Conservation (phyloP, 2,797 vertebrate species). For the Oreortyx pictus region DNA sequence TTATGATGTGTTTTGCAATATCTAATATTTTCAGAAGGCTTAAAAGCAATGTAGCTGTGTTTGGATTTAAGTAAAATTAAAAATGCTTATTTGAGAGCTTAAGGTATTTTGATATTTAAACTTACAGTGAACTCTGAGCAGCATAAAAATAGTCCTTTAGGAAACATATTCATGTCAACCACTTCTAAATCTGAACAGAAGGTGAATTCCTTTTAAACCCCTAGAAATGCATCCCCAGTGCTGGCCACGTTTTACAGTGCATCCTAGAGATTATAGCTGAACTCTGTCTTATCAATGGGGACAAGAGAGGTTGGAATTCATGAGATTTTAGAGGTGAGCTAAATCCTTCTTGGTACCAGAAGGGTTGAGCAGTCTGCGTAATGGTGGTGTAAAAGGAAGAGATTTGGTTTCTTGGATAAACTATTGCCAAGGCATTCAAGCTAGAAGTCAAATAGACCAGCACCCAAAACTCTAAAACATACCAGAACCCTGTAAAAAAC, state of each 20-base stretch:
- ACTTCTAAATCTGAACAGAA: constrained; percentile 41
- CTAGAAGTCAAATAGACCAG: not conserved
- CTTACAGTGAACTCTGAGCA: constrained; percentile 29
- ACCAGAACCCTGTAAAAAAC: not conserved
- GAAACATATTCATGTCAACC: constrained; percentile 46
- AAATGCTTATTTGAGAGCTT: not conserved
- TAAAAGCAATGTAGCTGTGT: constrained; percentile 14
- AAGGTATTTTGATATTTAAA: constrained; percentile 52
- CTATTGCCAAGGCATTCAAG: not conserved
- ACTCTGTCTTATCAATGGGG: constrained; percentile 28
- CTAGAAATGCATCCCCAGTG: constrained; percentile 35
- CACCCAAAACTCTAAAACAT: not conserved
- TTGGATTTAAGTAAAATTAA: constrained; percentile 42
- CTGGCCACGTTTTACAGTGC: constrained; percentile 5
- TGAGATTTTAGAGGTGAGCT: constrained; percentile 27
- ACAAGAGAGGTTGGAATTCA: constrained; percentile 25
- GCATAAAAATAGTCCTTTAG: constrained; percentile 48
- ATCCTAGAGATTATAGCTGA: constrained; percentile 48
- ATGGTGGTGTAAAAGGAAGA: not conserved
- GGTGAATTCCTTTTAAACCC: constrained; percentile 38
- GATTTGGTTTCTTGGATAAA: not conserved
- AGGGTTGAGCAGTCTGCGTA: not conserved
- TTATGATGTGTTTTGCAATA: constrained; percentile 24
- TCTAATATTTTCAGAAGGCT: constrained; percentile 9
- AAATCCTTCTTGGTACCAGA: constrained; percentile 33